These are phyloP conservation scores for Hippotragus niger DNA, from an alignment of 2,113 vertebrate species.

Conservation along the genomic window DNA sequence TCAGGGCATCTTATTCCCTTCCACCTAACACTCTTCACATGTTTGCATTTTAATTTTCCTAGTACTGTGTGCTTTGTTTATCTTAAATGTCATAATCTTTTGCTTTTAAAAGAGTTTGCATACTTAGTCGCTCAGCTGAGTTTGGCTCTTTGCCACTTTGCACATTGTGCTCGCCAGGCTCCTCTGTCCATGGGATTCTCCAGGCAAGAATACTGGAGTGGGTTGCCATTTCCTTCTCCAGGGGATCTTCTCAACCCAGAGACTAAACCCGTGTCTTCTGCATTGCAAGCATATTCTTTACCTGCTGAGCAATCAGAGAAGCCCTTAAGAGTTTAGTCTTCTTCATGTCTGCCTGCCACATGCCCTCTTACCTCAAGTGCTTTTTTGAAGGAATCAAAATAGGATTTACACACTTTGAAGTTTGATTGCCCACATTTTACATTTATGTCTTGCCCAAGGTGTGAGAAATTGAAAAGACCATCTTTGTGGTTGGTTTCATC, in stretches of 20 bases:
- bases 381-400: not conserved
- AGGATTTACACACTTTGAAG: not conserved
- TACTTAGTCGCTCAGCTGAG: not conserved
- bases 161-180: fast-evolving
- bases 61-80: not conserved
- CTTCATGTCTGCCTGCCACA: not conserved
- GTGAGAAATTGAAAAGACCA: not conserved
- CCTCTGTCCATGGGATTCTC: not conserved
- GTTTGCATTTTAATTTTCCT: not conserved
- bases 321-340: not conserved
- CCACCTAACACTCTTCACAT: not conserved
- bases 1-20: not conserved
- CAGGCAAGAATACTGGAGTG: not conserved
- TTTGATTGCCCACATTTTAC: not conserved
- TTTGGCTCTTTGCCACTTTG: not conserved
- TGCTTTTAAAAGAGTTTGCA: not conserved
- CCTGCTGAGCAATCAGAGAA: not conserved
- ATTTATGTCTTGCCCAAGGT: not conserved
- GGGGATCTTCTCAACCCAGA: not conserved
- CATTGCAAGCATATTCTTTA: not conserved
- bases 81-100: not conserved
- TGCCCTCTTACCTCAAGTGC: not conserved
- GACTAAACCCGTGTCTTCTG: not conserved
- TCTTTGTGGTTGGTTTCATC: not conserved
- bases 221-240: not conserved